Evolutionary conservation across 2,888 invertebrate genomes (phyloP).

Genomic region (Mesoligia furuncula): DNA sequence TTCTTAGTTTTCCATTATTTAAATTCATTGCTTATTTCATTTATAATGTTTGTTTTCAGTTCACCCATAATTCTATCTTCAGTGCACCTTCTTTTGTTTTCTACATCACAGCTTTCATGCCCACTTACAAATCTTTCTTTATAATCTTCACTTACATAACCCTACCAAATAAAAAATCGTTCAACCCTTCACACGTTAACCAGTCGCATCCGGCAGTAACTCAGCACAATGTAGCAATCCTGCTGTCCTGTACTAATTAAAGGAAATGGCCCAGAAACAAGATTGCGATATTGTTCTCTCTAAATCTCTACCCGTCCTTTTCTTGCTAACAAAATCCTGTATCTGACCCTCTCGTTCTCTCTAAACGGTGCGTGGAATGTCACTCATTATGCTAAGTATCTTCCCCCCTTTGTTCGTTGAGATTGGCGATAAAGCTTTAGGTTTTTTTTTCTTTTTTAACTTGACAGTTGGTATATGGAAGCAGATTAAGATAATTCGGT

Average conservation of each 20-base stretch:
- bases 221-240: slow-evolving; percentile 81
- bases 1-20: not conserved
- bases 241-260: slow-evolving; percentile 90
- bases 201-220: slow-evolving; percentile 80
- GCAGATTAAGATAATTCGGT: slow-evolving; percentile 87
- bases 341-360: slow-evolving; percentile 72
- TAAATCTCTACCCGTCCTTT: slow-evolving; percentile 73
- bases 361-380: slow-evolving; percentile 88
- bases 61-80: not conserved
- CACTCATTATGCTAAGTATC: slow-evolving; percentile 91
- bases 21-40: no score
- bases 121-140: not conserved
- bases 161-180: slow-evolving; percentile 23
- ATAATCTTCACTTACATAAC: slow-evolving; percentile 26
- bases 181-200: slow-evolving; percentile 67
- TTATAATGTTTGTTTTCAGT: not conserved
- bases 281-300: slow-evolving; percentile 90
- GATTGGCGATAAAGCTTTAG: slow-evolving; percentile 80
- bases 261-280: slow-evolving; percentile 91
- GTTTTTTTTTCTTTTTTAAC: slow-evolving; percentile 77
- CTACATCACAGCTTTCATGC: not conserved
- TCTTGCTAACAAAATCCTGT: slow-evolving; percentile 53
- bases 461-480: slow-evolving; percentile 90
- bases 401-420: slow-evolving; percentile 85
- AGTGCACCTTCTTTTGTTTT: not conserved